Evolutionary conservation across 2,888 invertebrate species (phyloP).

Genomic region (Meteorus cinctellus): DNA sequence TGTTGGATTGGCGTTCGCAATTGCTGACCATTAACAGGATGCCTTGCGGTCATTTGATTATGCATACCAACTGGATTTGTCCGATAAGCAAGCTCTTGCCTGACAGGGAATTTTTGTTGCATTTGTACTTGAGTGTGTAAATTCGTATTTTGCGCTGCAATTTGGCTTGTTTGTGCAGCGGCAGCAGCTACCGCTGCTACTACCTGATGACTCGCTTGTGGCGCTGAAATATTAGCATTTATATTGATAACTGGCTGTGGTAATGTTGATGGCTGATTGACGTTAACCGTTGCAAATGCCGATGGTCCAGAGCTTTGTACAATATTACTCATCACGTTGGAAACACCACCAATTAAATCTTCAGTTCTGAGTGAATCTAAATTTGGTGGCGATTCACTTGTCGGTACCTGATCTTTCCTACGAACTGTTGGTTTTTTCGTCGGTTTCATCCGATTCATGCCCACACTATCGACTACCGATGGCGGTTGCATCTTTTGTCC

Average conservation of each 20-base stretch:
- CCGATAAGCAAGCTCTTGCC: conserved; percentile 67
- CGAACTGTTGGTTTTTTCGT: conserved; percentile 70
- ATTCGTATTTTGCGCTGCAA: conserved; percentile 49
- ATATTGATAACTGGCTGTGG: conserved; percentile 56
- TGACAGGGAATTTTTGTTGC: conserved; percentile 68
- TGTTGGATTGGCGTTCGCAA: conserved; percentile 62
- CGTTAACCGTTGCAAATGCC: conserved; percentile 65
- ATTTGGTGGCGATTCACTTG: conserved; percentile 66
- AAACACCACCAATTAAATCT: conserved; percentile 64
- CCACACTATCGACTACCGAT: conserved; percentile 63
- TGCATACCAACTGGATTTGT: conserved; percentile 59
- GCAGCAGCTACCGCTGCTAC: background rate
- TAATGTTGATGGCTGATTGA: conserved; percentile 65
- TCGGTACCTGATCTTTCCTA: conserved; percentile 68
- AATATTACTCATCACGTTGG: conserved; percentile 53
- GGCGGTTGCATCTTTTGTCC: conserved; percentile 70
- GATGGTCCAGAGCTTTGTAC: conserved; percentile 62
- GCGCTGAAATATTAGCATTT: conserved; percentile 48
- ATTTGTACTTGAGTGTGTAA: conserved; percentile 70
- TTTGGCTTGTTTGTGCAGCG: conserved; percentile 28
- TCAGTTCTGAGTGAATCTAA: conserved; percentile 68
- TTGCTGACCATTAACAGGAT: conserved; percentile 69
- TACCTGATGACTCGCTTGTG: conserved; percentile 56
- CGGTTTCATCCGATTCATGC: conserved; percentile 64
- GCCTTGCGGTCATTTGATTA: conserved; percentile 65